Evolutionary conservation across 2,888 invertebrate species (phyloP).

Genomic region (Bimastos eiseni): DNA sequence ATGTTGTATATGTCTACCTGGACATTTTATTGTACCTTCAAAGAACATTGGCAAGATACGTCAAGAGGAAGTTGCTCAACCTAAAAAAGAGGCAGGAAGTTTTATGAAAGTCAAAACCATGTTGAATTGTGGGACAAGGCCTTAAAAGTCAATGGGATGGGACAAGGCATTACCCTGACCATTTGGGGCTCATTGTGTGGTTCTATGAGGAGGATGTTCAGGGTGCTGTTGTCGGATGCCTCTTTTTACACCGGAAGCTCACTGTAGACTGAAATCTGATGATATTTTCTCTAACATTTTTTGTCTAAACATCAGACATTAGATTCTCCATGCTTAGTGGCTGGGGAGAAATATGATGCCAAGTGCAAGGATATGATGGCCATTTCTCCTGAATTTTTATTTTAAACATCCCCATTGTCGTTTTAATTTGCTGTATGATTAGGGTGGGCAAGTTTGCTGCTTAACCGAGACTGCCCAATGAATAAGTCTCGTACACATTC

Average conservation of each 20-base stretch:
- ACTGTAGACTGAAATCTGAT: background rate
- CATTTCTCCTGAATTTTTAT: background rate
- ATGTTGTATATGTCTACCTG: background rate
- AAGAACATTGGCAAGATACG: background rate
- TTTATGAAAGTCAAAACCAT: background rate
- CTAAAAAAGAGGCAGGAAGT: background rate
- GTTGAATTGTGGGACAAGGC: background rate
- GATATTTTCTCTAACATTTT: background rate
- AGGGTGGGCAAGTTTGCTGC: background rate
- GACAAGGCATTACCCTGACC: background rate
- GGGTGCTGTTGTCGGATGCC: background rate
- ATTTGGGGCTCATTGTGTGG: background rate
- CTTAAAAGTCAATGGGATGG: background rate
- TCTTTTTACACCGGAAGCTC: background rate
- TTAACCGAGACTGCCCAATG: background rate
- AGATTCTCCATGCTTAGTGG: background rate
- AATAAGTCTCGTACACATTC: background rate
- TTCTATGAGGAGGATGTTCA: no score
- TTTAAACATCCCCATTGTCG: background rate
- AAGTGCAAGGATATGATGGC: background rate
- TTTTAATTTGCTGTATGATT: background rate
- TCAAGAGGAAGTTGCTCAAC: background rate
- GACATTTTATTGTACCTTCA: background rate
- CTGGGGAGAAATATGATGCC: background rate
- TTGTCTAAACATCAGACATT: background rate